Evolutionary conservation across 2,888 invertebrate genomes (phyloP), one percentile per base, ranked within the genome.

Genomic region (Habrosyne pyritoides): DNA sequence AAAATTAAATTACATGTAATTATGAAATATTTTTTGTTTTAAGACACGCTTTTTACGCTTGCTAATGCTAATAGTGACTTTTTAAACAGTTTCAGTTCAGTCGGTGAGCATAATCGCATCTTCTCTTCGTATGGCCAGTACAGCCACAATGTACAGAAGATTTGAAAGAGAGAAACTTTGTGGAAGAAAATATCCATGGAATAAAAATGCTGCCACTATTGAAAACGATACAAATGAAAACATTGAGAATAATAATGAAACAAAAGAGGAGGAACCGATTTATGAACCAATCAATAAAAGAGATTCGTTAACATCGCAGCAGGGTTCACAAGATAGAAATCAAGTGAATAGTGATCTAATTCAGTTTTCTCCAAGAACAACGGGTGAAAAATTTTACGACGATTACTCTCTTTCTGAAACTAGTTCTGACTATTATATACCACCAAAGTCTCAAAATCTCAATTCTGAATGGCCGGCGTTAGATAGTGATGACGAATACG

Each of bases 121-220:
- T 2, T 89, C 95, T 33, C 89, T 95, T 24, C 93, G 95, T 73
- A 91, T 96, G 89, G 94, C 96, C 0, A 93, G 94, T 55, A 95
- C 95, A 42, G 95, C 96, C 14, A 94, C 95, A 24, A 89, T 94
- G 22, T 97, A 95, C 74, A 95, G 96, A 83, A 93, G 96, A 75
- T 96, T 96, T 75, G 96, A 96, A 84, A 94, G 96, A 64, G 96
- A 97, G 84, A 95, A 96, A 71, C 75, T 95, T 30, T 94, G 94
- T 53, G 96, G 96, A 0, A 93, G 94, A 50, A 93, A 93, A 73
- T 95, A 96, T 81, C 96, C 96, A 1, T 97, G 97, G 97, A 93
- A 93, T 21, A 70, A 71, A 36, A 69, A 69, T 28, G 53, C 60
- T 8, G 66, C 77, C 46, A 57, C 68, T n/a, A 54, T 66, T 3